phyloP scores from a whole-genome alignment of 1,140 invertebrate species.

The Tetramorium parvispinum region DNA sequence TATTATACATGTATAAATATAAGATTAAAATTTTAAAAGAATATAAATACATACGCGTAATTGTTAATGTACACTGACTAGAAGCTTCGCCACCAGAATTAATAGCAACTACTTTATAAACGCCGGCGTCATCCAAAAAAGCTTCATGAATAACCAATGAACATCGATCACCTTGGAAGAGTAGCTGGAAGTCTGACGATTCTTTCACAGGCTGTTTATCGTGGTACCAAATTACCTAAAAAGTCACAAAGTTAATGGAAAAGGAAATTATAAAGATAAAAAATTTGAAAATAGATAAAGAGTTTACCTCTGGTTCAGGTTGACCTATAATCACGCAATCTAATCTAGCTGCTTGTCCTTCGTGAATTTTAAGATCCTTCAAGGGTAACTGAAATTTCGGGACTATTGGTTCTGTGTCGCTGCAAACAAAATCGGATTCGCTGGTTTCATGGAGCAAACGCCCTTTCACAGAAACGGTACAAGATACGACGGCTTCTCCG shows the following conservation, averaged over 20 bases:
- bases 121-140: conserved; percentile 91
- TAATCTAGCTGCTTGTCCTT: conserved; percentile 90
- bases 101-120: conserved; percentile 93
- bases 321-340: conserved; percentile 94
- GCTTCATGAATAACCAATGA: conserved; percentile 92
- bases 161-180: conserved; percentile 93
- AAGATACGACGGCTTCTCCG: conserved; percentile 88
- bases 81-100: conserved; percentile 93
- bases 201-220: conserved; percentile 94
- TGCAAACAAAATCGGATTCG: conserved; percentile 89
- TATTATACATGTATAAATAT: neutral
- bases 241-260: conserved; percentile 28
- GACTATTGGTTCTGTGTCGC: conserved; percentile 90
- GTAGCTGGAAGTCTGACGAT: conserved; percentile 92
- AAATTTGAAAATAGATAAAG: conserved; percentile 15
- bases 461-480: conserved; percentile 90
- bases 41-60: conserved; percentile 83
- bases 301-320: conserved; percentile 92
- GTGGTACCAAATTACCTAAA: conserved; percentile 94
- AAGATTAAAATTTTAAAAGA: neutral
- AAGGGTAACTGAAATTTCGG: conserved; percentile 91
- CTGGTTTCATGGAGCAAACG: conserved; percentile 90
- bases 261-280: neutral
- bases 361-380: conserved; percentile 89
- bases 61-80: conserved; percentile 89